Evolutionary conservation across 2,888 invertebrate genomes (phyloP).

Genomic region (Sphaerophoria taeniata): DNA sequence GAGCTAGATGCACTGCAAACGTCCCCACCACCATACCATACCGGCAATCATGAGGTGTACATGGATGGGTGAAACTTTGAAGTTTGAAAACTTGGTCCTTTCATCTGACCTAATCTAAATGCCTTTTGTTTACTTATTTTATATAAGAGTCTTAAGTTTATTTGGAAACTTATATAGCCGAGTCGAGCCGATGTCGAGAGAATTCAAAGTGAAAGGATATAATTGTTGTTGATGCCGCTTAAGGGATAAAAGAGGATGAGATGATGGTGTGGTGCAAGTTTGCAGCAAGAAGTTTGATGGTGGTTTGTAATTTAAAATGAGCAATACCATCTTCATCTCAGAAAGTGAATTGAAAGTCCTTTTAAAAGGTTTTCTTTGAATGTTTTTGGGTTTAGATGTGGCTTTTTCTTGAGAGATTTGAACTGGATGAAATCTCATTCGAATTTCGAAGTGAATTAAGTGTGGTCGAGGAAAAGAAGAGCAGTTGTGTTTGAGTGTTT

Average conservation of each 20-base stretch:
- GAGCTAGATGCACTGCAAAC: background rate
- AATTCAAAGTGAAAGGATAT: constrained; percentile 8
- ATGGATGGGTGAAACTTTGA: constrained; percentile 34
- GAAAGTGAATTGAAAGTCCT: constrained; percentile 1
- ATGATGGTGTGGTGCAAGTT: too few species aligned
- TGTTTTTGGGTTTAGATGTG: constrained; percentile 65
- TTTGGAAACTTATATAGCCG: constrained; percentile 50
- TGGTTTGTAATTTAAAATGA: constrained; percentile 4
- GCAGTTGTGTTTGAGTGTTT: background rate
- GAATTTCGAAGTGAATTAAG: too few species aligned
- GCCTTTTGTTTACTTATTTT: constrained; percentile 59
- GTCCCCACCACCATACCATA: background rate
- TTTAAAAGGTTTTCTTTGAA: constrained; percentile 48
- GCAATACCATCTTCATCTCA: background rate
- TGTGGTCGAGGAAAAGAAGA: background rate
- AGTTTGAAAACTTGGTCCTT: constrained; percentile 68
- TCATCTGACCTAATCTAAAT: constrained; percentile 54
- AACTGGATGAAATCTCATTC: constrained; percentile 44
- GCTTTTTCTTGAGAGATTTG: constrained; percentile 16
- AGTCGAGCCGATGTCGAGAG: background rate
- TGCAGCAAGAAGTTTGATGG: too few species aligned
- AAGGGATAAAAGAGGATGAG: too few species aligned
- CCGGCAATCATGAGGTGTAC: constrained; percentile 4
- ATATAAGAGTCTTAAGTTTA: constrained; percentile 57
- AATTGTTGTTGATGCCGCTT: background rate